Base-by-base conservation (phyloP, 2,888 invertebrate species). In the Dorcus hopei region DNA sequence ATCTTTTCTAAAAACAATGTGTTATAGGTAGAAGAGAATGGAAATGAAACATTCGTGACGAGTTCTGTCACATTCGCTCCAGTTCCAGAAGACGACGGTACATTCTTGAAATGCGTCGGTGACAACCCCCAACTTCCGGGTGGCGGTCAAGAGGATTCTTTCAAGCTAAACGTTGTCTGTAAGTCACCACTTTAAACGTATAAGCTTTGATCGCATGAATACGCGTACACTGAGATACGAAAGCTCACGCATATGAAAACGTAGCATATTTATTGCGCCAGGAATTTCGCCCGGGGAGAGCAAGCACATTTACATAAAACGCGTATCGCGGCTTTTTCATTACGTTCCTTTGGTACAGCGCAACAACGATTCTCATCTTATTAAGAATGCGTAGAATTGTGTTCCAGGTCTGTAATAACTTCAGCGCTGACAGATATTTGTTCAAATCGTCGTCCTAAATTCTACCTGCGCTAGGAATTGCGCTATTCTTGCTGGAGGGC, bases 111-210 rank as follows among this genome's bases (percentile, higher is more conserved):
- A 76, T 95, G 94, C 76, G 88, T 90, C 70, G 93, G 92, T 4
- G 90, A 91, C 74, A 95, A 95, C 82, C 90, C 88, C 54, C 85
- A 87, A 62, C 82, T 95, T 61, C 26, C 26, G 26, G 88, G 87
- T 50, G 87, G 88, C 57, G 87, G 86, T 66, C 83, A 92, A 57
- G 93, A 94, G 72, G 93, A 94, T 79, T 85, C 87, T 38, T 88
- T 91, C 77, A 86, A 86, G 73, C 81, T 95, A 66, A 92, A 93
- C 79, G 90, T 95, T 68, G 90, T 93, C 72, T 95, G 94, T 95
- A 82, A 93, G 94, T 91, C 67, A 41, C 41, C 38, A 9, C 50
- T 50, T 47, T 16, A 11, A 23, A 23, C 9, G 14, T 26, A 41
- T 16, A 19, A 41, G 9, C 41, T 52, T 42, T 11, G 43, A 41